A percentile compares a stretch with the other conserved stretches of the same genome.
Evolutionary conservation across 2,113 vertebrate genomes (phyloP).

Genomic region (Noctilio leporinus): DNA sequence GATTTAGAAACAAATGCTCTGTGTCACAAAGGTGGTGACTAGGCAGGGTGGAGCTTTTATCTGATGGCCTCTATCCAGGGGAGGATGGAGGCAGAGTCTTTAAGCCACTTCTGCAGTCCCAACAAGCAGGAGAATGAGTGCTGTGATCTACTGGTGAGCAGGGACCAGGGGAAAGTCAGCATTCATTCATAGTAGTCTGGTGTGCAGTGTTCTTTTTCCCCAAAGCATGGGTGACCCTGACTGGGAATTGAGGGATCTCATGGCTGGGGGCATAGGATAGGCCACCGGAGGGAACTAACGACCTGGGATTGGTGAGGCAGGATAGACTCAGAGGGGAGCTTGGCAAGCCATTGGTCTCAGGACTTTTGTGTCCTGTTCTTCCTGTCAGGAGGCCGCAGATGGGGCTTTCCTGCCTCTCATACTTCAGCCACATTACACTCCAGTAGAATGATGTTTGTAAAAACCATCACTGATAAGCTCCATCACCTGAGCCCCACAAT

Average conservation of each 20-base stretch:
- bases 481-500: background rate
- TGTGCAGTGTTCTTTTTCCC: background rate
- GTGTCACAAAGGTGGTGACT: background rate
- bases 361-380: background rate
- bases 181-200: background rate
- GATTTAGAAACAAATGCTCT: background rate
- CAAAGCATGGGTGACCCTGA: accelerated
- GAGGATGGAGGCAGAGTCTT: background rate
- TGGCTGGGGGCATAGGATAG: accelerated
- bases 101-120: background rate
- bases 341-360: background rate
- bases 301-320: background rate
- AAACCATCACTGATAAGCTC: background rate
- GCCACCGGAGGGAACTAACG: accelerated
- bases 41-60: background rate
- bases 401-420: background rate
- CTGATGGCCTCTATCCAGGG: background rate
- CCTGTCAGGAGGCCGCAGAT: background rate
- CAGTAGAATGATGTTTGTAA: background rate
- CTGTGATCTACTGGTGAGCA: background rate
- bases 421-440: background rate
- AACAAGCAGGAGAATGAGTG: background rate
- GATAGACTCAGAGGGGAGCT: background rate
- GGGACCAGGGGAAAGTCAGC: background rate
- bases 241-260: background rate